These are phyloP conservation scores for Dinocampus coccinellae DNA, from an alignment of 2,888 invertebrate species.

Conservation along the genomic window DNA sequence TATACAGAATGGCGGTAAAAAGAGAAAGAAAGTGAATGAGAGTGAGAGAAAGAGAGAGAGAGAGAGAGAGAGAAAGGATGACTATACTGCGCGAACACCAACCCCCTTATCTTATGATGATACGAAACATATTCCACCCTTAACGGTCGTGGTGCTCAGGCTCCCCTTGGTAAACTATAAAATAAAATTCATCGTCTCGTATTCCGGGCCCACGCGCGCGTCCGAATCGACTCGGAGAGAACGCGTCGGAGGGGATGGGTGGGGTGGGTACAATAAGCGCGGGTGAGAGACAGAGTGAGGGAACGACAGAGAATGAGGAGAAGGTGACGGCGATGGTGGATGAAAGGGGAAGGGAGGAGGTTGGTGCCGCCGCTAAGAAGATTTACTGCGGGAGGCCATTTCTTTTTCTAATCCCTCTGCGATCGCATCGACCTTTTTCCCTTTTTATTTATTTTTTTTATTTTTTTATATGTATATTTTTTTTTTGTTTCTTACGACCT, in stretches of 20 bases:
- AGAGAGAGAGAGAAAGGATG: conserved; percentile 55
- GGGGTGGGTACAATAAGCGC: conserved; percentile 17
- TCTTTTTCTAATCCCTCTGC: conserved; percentile 45
- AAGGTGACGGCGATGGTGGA: background rate
- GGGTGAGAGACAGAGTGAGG: no score
- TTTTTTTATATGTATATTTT: no score
- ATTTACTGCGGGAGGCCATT: conserved; percentile 39
- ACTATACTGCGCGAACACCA: conserved; percentile 58
- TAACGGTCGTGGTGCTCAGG: conserved; percentile 53
- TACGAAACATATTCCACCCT: conserved; percentile 70
- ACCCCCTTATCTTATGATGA: conserved; percentile 63
- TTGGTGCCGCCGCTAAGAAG: conserved; percentile 32
- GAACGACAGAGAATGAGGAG: conserved; percentile 6
- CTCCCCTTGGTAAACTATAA: conserved; percentile 61
- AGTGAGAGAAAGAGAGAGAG: conserved; percentile 50
- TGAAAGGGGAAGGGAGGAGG: conserved; percentile 8
- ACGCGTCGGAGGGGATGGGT: background rate
- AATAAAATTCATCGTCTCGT: conserved; percentile 68
- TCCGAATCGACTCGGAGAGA: conserved; percentile 33
- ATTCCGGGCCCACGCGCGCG: conserved; percentile 45
- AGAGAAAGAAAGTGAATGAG: conserved; percentile 44
- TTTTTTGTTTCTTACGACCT: conserved; percentile 14
- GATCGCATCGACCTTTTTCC: conserved; percentile 37
- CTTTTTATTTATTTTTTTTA: no score
- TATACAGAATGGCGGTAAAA: conserved; percentile 51